Evolutionary conservation across 2,797 vertebrate species (phyloP).

Genomic region (Trachurus trachurus): DNA sequence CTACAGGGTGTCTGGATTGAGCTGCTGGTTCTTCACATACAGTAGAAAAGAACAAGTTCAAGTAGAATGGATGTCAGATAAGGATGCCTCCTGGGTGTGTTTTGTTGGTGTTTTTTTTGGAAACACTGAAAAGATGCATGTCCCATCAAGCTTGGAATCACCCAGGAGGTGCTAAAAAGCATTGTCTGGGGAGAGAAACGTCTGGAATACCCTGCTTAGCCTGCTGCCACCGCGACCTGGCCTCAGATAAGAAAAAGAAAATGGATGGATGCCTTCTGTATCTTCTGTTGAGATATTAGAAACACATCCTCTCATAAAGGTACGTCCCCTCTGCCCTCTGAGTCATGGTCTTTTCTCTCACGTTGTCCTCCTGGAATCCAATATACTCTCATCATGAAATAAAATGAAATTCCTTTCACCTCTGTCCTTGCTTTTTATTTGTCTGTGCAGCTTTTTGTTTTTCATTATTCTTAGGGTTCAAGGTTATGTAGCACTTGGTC

Average conservation of each 20-base stretch:
- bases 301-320: background rate
- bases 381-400: background rate
- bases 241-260: background rate
- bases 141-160: background rate
- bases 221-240: background rate
- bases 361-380: background rate
- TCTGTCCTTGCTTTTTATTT: slow-evolving; percentile 18
- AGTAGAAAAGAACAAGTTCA: too few species aligned
- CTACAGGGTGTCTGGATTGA: too few species aligned
- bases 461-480: background rate
- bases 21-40: too few species aligned
- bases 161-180: background rate
- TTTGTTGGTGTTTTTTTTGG: too few species aligned
- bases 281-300: background rate
- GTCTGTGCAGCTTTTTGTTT: background rate
- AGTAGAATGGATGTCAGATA: too few species aligned
- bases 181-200: too few species aligned
- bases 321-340: background rate
- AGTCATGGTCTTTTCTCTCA: background rate
- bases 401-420: slow-evolving; percentile 5
- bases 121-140: too few species aligned
- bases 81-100: too few species aligned
- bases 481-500: background rate
- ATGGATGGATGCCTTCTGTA: background rate
- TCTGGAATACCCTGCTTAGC: background rate